Conservation (phyloP, 35 echinoderm and acorn worm genomes). For the Lytechinus variegatus region DNA sequence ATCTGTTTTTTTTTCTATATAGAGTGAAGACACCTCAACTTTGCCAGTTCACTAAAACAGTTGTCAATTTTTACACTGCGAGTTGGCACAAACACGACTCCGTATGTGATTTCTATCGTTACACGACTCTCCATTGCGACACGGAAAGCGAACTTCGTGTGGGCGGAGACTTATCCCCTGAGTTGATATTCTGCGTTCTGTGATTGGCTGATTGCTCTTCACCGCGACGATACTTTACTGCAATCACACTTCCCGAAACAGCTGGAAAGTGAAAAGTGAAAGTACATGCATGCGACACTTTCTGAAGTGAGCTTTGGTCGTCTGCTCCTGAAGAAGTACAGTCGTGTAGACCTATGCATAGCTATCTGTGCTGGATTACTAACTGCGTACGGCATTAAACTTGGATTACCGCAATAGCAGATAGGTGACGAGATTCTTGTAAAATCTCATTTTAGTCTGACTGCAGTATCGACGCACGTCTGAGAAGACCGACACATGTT, state of each 20-base stretch:
- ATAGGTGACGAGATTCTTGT: not conserved
- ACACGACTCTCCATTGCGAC: not conserved
- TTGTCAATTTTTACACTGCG: not conserved
- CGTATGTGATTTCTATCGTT: not conserved
- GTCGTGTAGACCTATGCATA: not conserved
- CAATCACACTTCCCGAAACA: slow-evolving; percentile 9
- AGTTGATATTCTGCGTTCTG: not conserved
- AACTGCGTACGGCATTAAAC: not conserved
- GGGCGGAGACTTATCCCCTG: not conserved
- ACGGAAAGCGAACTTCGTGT: not conserved
- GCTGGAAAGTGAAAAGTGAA: not conserved
- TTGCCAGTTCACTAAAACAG: not conserved
- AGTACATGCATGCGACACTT: not conserved
- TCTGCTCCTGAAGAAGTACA: not conserved
- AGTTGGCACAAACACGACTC: not conserved
- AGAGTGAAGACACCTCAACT: not conserved
- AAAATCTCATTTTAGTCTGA: not conserved
- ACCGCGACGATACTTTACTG: not conserved
- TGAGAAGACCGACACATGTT: not conserved
- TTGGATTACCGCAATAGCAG: not conserved
- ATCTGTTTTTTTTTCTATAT: not conserved
- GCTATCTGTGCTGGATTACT: not conserved
- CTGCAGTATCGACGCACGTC: not conserved
- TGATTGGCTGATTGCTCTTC: not conserved
- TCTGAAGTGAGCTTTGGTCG: not conserved